Conservation (phyloP, 1,140 invertebrate species). For the Conus betulinus region DNA sequence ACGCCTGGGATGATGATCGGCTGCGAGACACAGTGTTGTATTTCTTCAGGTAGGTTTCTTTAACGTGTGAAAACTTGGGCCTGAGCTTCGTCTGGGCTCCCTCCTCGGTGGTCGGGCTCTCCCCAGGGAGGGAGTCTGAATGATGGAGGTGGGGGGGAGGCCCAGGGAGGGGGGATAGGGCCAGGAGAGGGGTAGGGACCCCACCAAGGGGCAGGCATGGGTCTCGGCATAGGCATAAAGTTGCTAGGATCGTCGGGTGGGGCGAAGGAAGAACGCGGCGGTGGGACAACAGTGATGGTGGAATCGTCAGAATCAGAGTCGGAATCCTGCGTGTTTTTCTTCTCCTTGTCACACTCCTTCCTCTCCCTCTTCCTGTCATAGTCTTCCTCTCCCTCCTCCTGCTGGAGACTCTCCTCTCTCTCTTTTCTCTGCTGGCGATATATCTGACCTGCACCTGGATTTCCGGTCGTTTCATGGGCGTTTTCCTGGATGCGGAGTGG, state of each 20-base stretch:
- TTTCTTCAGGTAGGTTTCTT: conserved; percentile 21
- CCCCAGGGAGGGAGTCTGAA: neutral
- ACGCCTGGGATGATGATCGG: neutral
- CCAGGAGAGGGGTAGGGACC: neutral
- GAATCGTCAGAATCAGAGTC: conserved; percentile 21
- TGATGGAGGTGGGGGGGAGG: neutral
- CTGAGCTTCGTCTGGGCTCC: neutral
- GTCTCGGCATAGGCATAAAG: neutral
- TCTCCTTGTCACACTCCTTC: neutral
- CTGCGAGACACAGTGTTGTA: neutral
- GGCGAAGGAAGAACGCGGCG: conserved; percentile 23
- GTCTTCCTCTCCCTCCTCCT: too few relatives aligned
- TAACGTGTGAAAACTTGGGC: neutral
- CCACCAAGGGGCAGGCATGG: neutral
- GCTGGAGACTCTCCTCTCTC: too few relatives aligned
- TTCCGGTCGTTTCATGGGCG: too few relatives aligned
- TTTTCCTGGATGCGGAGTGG: neutral
- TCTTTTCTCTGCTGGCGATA: neutral
- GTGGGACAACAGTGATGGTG: conserved; percentile 8
- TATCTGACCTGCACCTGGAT: neutral
- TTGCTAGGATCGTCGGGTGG: conserved; percentile 21
- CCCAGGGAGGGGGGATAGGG: neutral
- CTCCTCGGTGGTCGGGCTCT: too few relatives aligned
- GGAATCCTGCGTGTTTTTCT: neutral
- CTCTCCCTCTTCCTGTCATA: neutral